Base-by-base conservation (phyloP, 2,113 vertebrate species). In the Stegostoma tigrinum region DNA sequence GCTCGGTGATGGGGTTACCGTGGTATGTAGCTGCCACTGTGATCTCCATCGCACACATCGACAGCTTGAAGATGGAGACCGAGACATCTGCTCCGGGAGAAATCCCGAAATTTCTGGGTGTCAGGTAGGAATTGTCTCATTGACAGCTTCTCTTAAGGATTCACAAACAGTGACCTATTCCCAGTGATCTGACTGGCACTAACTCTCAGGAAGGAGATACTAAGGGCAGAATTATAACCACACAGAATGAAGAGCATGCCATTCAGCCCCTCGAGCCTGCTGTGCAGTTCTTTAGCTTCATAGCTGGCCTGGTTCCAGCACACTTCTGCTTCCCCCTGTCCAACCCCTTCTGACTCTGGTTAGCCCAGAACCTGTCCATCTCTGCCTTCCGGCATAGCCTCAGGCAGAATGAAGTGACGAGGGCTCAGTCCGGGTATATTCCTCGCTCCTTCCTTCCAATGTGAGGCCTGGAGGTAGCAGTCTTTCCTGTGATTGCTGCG, bases 11-110 rank as follows among this genome's bases (percentile, higher is more conserved):
- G 99, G 99, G 98, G 21, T 97, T 99, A 95, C 99, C 99, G 0
- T 99, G 99, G 99, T 99, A 99, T 0, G 99, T 99, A 66, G 99
- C 99, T 6, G 99, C 99, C 66, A 99, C 99, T 0, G 99, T 99
- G 34, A 99, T 99, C 97, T 99, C 99, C 96, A 99, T 99, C 0
- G 99, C 99, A 75, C 99, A 99, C 97, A 99, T 99, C 0, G 99
- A 99, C 98, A 99, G 99, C 96, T 97, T 99, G 97, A 99, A 99
- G 98, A 99, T 99, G 99, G 99, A 99, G 96, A 99, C 99, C 0
- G 99, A 99, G 96, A 99, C 99, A 0, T 99, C 99, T 0, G 99
- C 99, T 23, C 99, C 99, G 0, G 99, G 99, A 95, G 99, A 99
- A 34, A 99, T 99, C 96, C 99, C 99, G 0, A 99, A 99, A 97